Evolutionary conservation across 1,140 invertebrate genomes (phyloP), one percentile per base, ranked within the genome.

Genomic region (Araneus ventricosus): DNA sequence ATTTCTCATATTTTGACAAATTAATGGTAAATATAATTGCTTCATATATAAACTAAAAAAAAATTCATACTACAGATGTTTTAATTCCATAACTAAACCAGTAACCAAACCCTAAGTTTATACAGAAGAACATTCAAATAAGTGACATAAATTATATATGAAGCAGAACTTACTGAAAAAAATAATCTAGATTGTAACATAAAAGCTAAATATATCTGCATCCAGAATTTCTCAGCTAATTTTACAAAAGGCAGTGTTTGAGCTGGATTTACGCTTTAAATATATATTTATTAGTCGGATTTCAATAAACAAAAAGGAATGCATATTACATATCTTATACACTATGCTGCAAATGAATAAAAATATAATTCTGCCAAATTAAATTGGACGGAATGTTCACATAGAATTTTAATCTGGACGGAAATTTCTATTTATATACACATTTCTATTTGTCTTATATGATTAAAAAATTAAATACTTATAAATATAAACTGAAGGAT

Each of bases 221-320:
- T 39, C 24, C 14, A 37, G 37, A 80, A 80, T 39, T 27, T 82
- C 41, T 24, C 45, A n/a, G n/a, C 80, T 80, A 80, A 80, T 24
- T 82, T 82, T 82, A 82, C 80, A 82, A 82, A 82, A 82, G 80
- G 80, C 80, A 82, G 80, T 82, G 80, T 45, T 27, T 52, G 37
- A 82, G 80, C 80, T 82, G 80, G 80, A 82, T 82, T 41, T 41
- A 52, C n/a, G 80, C 41, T 27, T 82, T 22, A 82, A n/a, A 52
- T 45, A 45, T 41, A 52, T 14, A 41, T 41, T 4, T 41, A 52
- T 52, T 45, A 52, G 3, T 52, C 17, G 17, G 45, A 52, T 52
- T 52, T 52, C 45, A 52, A 52, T 52, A 52, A 52, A 52, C 17
- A 52, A 52, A 52, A 14, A 14, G 17, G 0, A 8, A 45, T 45